Conservation (phyloP, 2,113 vertebrate species). For the Coregonus clupeaformis region DNA sequence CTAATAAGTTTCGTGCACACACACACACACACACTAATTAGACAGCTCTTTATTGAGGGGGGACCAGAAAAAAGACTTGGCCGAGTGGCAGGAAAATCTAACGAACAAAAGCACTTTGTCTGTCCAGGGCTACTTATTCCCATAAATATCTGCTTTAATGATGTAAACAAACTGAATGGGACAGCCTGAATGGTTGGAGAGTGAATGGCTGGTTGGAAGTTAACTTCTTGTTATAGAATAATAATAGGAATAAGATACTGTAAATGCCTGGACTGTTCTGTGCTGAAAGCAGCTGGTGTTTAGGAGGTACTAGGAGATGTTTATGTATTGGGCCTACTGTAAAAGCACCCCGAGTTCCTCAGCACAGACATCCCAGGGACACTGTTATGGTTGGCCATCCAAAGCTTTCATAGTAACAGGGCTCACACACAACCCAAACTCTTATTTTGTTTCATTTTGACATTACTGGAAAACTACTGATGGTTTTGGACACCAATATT, state of each 20-base stretch:
- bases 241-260: conserved; percentile 11
- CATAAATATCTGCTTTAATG: conserved; percentile 64
- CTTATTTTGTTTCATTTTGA: neutral
- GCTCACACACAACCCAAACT: neutral
- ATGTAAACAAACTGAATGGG: conserved; percentile 52
- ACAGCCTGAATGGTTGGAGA: conserved; percentile 29
- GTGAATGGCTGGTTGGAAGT: neutral
- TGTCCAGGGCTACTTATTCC: conserved; percentile 46
- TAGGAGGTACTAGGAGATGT: conserved; percentile 30
- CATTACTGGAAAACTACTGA: neutral
- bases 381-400: conserved; percentile 22
- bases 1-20: conserved; percentile 59
- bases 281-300: conserved; percentile 27
- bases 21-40: conserved; percentile 66
- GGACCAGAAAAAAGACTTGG: conserved; percentile 43
- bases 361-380: conserved; percentile 15
- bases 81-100: conserved; percentile 43
- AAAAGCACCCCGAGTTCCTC: neutral
- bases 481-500: neutral
- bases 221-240: neutral
- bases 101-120: conserved; percentile 56
- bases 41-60: conserved; percentile 54
- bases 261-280: conserved; percentile 10
- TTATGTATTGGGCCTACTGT: conserved; percentile 25
- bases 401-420: conserved; percentile 2